Evolutionary conservation across 2,888 invertebrate species (phyloP).

Genomic region (Cephus nigrinus): DNA sequence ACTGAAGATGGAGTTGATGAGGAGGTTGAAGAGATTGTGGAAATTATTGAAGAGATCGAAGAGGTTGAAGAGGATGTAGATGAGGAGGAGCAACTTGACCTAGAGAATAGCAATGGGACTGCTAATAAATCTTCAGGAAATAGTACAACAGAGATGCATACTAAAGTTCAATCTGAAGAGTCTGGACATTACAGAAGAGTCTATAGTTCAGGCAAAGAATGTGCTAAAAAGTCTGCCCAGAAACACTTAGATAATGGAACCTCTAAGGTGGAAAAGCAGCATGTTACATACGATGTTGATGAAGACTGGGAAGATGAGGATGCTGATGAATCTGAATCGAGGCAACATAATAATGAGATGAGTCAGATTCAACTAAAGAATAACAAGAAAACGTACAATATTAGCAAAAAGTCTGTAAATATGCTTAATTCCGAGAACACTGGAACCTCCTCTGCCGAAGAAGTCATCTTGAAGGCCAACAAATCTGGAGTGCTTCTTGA

Average conservation of each 20-base stretch:
- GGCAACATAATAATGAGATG: background rate
- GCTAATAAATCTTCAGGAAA: background rate
- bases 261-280: conserved; percentile 27
- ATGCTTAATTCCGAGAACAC: background rate
- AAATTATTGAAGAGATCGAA: conserved; percentile 58
- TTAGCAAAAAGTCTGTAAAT: background rate
- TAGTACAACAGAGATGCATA: background rate
- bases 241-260: conserved; percentile 10
- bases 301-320: conserved; percentile 64
- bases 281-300: conserved; percentile 54
- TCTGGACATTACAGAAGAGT: conserved; percentile 10
- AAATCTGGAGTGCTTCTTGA: conserved; percentile 2
- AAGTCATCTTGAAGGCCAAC: background rate
- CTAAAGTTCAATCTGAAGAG: conserved; percentile 15
- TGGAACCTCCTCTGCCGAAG: background rate
- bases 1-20: conserved; percentile 42
- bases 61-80: conserved; percentile 40
- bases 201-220: conserved; percentile 12
- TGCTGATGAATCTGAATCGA: conserved; percentile 26
- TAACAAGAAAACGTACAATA: background rate
- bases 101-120: background rate
- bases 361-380: background rate
- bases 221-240: conserved; percentile 15
- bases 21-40: conserved; percentile 58
- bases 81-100: conserved; percentile 13